A percentile compares a stretch with the other conserved stretches of the same genome.
Evolutionary conservation across 2,797 vertebrate genomes (phyloP).

Genomic region (Anniella stebbinsi): DNA sequence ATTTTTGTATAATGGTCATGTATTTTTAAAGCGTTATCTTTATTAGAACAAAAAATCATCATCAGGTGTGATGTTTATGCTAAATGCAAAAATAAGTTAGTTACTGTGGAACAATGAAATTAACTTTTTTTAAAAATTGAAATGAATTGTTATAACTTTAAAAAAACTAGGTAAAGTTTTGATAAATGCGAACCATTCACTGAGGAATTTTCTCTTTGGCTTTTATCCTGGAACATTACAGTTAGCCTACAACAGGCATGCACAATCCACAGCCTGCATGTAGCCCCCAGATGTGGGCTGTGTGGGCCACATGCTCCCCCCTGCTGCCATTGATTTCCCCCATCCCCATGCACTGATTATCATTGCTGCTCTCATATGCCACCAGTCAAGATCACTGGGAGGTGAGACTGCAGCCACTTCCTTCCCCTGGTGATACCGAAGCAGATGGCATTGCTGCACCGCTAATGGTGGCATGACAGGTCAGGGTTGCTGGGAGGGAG

Average conservation of each 20-base stretch:
- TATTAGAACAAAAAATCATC: not conserved
- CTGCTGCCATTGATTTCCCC: no score
- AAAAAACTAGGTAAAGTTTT: not conserved
- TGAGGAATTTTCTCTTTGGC: not conserved
- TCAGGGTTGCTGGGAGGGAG: no score
- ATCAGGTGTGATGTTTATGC: not conserved
- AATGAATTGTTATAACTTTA: not conserved
- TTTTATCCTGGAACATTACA: not conserved
- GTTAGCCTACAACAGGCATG: not conserved
- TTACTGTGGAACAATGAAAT: not conserved
- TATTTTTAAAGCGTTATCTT: not conserved
- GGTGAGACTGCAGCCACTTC: no score
- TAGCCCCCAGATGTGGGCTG: no score
- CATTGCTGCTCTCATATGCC: no score
- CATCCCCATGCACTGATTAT: no score
- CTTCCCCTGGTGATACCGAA: no score
- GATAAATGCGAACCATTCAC: not conserved
- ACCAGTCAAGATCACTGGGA: no score
- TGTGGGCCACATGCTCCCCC: no score
- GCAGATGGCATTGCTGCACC: no score
- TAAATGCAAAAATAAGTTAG: not conserved
- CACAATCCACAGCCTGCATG: no score
- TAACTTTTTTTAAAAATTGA: not conserved
- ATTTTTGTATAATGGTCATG: not conserved
- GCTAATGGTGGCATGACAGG: no score